Evolutionary conservation across 2,888 invertebrate species (phyloP).

Genomic region (Hipparchia semele): DNA sequence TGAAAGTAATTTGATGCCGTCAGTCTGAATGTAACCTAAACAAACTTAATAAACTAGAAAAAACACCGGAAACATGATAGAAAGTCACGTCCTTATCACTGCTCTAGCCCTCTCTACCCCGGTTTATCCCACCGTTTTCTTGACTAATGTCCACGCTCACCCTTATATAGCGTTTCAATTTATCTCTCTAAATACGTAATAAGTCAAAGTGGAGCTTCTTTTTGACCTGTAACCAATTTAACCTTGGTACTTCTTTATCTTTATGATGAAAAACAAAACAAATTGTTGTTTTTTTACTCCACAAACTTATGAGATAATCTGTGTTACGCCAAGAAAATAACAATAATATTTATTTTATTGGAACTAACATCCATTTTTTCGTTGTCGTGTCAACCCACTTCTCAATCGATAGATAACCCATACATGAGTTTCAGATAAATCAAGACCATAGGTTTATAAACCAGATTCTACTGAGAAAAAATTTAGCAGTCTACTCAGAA

Average conservation of each 20-base stretch:
- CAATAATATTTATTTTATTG: no score
- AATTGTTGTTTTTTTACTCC: background rate
- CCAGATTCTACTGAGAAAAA: no score
- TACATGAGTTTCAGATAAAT: no score
- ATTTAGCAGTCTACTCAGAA: no score
- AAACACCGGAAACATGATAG: conserved; percentile 1
- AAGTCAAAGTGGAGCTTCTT: conserved; percentile 36
- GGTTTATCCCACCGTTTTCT: conserved; percentile 18
- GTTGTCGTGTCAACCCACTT: no score
- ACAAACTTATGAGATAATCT: background rate
- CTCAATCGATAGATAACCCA: no score
- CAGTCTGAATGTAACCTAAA: background rate
- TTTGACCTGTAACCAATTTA: conserved; percentile 22
- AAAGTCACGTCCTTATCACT: conserved; percentile 9
- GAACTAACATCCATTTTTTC: no score
- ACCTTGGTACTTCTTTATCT: background rate
- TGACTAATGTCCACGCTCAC: conserved; percentile 36
- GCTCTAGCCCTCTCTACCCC: background rate
- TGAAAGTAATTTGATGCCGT: background rate
- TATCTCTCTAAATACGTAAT: conserved; percentile 38
- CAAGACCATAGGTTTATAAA: no score
- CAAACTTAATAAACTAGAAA: background rate
- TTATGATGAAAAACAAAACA: background rate
- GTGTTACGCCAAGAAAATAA: no score
- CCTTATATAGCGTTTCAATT: conserved; percentile 36